phyloP scores from a whole-genome alignment of 2,888 invertebrate species.

The Drosophila vallismaia region DNA sequence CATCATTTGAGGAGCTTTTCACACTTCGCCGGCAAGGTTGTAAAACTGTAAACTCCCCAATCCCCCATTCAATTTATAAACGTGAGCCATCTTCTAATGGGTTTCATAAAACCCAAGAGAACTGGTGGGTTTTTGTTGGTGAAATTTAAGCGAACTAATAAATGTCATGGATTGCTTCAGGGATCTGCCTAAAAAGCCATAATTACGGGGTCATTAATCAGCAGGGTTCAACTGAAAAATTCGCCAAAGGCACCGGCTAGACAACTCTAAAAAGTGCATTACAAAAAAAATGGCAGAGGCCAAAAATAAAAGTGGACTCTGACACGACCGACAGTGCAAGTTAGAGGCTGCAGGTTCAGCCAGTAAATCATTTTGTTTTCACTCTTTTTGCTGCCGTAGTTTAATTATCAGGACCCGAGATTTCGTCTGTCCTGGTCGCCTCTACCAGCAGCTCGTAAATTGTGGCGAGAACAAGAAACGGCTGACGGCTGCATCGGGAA shows the following conservation, averaged over 20 bases:
- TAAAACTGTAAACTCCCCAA: conserved; percentile 5
- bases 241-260: conserved; percentile 1
- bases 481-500: conserved; percentile 50
- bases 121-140: background rate
- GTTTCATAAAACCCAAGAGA: background rate
- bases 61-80: conserved; percentile 4
- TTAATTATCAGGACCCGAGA: conserved; percentile 71
- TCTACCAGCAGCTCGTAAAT: conserved; percentile 61
- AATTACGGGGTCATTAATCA: conserved; percentile 37
- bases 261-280: conserved; percentile 38
- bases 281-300: conserved; percentile 7
- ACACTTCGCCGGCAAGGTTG: conserved; percentile 8
- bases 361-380: conserved; percentile 73
- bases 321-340: conserved; percentile 26
- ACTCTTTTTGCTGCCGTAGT: conserved; percentile 60
- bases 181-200: conserved; percentile 23
- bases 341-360: conserved; percentile 28
- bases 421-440: conserved; percentile 46
- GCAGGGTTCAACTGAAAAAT: conserved; percentile 12
- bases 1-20: conserved; percentile 15
- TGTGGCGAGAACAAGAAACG: conserved; percentile 59
- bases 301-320: conserved; percentile 42
- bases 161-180: conserved; percentile 9
- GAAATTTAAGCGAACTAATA: conserved; percentile 18
- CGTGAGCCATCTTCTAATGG: conserved; percentile 17